These are phyloP conservation scores for Agrochola litura DNA, from an alignment of 2,888 invertebrate genomes.

Conservation along the genomic window DNA sequence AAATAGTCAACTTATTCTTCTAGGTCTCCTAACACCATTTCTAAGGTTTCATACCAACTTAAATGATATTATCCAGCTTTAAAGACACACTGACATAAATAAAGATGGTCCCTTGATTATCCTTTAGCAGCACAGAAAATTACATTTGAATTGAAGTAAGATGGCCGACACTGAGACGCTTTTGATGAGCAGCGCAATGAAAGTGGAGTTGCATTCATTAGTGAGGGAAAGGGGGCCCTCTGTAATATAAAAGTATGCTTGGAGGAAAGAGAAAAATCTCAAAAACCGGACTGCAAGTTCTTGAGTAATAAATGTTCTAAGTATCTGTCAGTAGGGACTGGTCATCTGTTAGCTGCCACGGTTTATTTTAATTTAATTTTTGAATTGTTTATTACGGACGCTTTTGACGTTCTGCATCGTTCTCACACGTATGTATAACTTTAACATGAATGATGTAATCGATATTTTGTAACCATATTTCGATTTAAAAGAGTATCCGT, in stretches of 20 bases:
- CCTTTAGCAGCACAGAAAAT: conserved; percentile 24
- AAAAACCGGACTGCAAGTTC: background rate
- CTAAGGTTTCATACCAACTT: background rate
- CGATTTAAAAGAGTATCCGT: too few relatives aligned
- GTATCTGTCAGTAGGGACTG: background rate
- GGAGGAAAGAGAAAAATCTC: background rate
- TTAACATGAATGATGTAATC: too few relatives aligned
- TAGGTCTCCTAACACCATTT: background rate
- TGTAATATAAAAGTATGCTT: background rate
- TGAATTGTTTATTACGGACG: too few relatives aligned
- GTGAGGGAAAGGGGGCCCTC: background rate
- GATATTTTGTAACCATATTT: too few relatives aligned
- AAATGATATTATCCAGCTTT: background rate
- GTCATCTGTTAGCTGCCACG: too few relatives aligned
- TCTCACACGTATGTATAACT: too few relatives aligned
- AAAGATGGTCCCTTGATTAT: conserved; percentile 26
- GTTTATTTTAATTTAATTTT: too few relatives aligned
- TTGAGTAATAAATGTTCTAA: background rate
- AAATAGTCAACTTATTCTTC: background rate
- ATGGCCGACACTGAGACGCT: conserved; percentile 6
- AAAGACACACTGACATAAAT: conserved; percentile 12
- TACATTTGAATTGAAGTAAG: conserved; percentile 44
- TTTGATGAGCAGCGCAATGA: conserved; percentile 29
- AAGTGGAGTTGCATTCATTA: conserved; percentile 41
- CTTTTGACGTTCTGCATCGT: too few relatives aligned